Percentiles rank a stretch among this genome's conserved stretches.
Evolutionary conservation across 2,113 vertebrate species (phyloP).

Genomic region (Planiliza haematocheilus): DNA sequence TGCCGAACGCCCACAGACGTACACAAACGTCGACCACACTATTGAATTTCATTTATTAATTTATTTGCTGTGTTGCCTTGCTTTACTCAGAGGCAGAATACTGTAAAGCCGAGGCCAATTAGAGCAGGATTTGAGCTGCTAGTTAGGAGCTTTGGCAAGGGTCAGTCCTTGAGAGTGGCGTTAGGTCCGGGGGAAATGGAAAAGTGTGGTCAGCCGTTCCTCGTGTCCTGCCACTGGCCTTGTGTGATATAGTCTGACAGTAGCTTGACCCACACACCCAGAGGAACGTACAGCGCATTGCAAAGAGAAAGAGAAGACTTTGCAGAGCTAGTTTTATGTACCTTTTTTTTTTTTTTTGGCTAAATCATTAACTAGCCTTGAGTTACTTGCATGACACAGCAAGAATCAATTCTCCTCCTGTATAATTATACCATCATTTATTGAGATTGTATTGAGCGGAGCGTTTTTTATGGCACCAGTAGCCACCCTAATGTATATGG

Average conservation of each 20-base stretch:
- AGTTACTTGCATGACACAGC: constrained; percentile 73
- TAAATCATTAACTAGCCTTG: constrained; percentile 74
- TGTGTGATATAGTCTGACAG: constrained; percentile 64
- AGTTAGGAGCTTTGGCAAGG: constrained; percentile 50
- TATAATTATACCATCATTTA: constrained; percentile 80
- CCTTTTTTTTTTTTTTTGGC: constrained; percentile 33
- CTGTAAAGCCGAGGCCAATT: constrained; percentile 61
- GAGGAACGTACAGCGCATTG: constrained; percentile 25
- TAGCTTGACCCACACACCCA: constrained; percentile 54
- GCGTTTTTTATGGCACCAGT: constrained; percentile 58
- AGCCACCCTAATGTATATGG: constrained; percentile 51
- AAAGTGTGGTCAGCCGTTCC: constrained; percentile 58
- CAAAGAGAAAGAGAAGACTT: constrained; percentile 27
- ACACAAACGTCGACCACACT: background rate
- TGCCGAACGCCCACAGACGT: background rate
- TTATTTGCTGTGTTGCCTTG: background rate
- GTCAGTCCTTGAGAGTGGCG: constrained; percentile 69
- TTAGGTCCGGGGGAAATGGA: constrained; percentile 51
- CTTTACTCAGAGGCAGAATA: constrained; percentile 41
- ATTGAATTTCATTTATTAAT: constrained; percentile 19
- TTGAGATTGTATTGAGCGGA: constrained; percentile 59
- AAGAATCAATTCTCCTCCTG: constrained; percentile 73
- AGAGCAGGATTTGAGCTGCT: constrained; percentile 56
- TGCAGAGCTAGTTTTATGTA: constrained; percentile 51
- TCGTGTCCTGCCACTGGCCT: constrained; percentile 63